These are phyloP conservation scores for Drosophila athabasca DNA, from an alignment of 1,140 invertebrate species.

Conservation along the genomic window DNA sequence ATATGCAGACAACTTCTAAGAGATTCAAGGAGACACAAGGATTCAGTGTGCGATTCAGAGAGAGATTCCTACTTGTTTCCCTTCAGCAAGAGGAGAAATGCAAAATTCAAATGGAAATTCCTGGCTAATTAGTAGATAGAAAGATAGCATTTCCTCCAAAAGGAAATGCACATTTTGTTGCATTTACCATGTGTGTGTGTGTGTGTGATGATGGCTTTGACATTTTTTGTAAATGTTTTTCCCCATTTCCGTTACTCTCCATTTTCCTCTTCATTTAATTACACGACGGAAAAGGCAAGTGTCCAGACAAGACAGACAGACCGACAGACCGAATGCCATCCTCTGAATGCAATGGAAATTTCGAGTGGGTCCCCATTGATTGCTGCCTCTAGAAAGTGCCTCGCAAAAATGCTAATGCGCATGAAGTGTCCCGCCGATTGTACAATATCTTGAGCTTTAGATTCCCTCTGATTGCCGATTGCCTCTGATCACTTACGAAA, in stretches of 20 bases:
- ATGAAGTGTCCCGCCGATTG: too few relatives aligned
- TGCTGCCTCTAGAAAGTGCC: too few relatives aligned
- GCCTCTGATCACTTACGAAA: too few relatives aligned
- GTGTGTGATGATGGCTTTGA: constrained; percentile 27
- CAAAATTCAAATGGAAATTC: constrained; percentile 50
- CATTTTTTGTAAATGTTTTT: constrained; percentile 60
- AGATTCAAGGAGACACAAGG: too few relatives aligned
- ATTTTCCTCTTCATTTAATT: constrained; percentile 60
- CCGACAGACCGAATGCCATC: not conserved
- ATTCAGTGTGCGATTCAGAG: not conserved
- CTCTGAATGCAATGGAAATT: too few relatives aligned
- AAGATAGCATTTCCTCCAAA: not conserved
- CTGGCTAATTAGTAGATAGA: constrained; percentile 47
- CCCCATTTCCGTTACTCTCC: constrained; percentile 36
- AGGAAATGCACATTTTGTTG: constrained; percentile 53
- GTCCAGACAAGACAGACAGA: constrained; percentile 3
- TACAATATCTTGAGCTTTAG: too few relatives aligned
- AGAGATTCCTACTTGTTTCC: not conserved
- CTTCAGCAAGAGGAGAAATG: constrained; percentile 12
- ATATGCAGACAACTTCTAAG: constrained; percentile 30
- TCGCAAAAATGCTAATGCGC: too few relatives aligned
- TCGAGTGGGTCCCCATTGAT: too few relatives aligned
- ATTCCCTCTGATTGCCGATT: too few relatives aligned
- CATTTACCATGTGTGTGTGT: constrained; percentile 31
- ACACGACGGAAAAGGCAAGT: constrained; percentile 11